These are phyloP conservation scores for Hemistola chrysoprasaria DNA, from an alignment of 2,888 invertebrate genomes.

Conservation along the genomic window DNA sequence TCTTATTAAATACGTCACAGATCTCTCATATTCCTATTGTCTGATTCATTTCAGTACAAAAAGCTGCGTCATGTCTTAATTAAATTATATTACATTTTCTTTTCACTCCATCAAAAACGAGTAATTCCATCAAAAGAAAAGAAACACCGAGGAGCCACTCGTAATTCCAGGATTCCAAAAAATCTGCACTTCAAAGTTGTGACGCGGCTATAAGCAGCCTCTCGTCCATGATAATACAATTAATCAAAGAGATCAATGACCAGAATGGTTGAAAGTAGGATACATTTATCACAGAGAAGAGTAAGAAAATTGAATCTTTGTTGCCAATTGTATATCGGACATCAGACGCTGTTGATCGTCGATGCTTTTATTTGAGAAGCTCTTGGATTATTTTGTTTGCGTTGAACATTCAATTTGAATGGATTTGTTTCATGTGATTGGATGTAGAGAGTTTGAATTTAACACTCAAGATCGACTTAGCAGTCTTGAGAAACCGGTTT, in stretches of 20 bases:
- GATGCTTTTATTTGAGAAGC: conserved; percentile 15
- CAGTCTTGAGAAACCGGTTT: too few relatives aligned
- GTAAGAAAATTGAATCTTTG: conserved; percentile 19
- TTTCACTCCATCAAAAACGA: too few relatives aligned
- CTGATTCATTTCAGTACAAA: too few relatives aligned
- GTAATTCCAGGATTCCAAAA: too few relatives aligned
- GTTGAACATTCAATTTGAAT: conserved; percentile 8
- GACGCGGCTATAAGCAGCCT: conserved; percentile 4
- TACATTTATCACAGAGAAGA: conserved; percentile 22
- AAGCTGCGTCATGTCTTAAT: background rate
- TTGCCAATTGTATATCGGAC: conserved; percentile 12
- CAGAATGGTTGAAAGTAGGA: conserved; percentile 14
- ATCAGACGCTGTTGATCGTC: conserved; percentile 12
- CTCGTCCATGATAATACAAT: conserved; percentile 20
- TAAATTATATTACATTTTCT: too few relatives aligned
- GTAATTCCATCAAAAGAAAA: background rate
- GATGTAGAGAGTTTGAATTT: too few relatives aligned
- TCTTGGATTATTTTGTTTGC: conserved; percentile 10
- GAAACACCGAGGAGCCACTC: too few relatives aligned
- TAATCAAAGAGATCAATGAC: conserved; percentile 30
- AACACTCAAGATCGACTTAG: too few relatives aligned
- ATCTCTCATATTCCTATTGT: too few relatives aligned
- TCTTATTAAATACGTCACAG: too few relatives aligned
- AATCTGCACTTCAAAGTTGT: conserved; percentile 4
- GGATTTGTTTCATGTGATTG: conserved; percentile 8